Evolutionary conservation across 2,797 vertebrate genomes (phyloP).

Genomic region (Ciconia nigra): DNA sequence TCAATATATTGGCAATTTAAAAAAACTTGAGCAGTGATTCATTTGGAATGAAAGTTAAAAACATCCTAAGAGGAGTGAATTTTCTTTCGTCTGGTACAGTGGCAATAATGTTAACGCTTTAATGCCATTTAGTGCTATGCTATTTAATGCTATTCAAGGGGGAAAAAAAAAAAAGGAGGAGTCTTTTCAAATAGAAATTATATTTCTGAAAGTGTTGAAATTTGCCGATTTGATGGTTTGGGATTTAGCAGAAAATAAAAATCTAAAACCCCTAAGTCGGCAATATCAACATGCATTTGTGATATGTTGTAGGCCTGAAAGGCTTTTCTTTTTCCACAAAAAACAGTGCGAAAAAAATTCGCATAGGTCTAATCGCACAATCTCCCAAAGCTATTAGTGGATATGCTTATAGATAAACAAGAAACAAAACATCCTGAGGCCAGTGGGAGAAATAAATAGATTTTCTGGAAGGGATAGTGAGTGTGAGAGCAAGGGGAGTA

Average conservation of each 20-base stretch:
- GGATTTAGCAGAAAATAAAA: background rate
- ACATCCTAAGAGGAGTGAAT: background rate
- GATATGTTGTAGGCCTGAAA: background rate
- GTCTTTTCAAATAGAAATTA: background rate
- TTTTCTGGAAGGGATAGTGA: constrained; percentile 33
- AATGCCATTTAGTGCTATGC: background rate
- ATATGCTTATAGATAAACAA: constrained; percentile 39
- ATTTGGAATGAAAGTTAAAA: background rate
- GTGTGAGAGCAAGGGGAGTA: constrained; percentile 27
- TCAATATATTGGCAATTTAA: no score
- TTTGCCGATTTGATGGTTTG: background rate
- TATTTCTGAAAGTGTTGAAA: background rate
- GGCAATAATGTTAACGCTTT: background rate
- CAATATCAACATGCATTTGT: background rate
- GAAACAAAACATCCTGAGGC: constrained; percentile 61
- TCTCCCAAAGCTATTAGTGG: constrained; percentile 45
- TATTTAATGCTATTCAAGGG: background rate
- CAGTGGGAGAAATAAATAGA: constrained; percentile 60
- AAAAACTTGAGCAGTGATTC: background rate
- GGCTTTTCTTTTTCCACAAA: background rate
- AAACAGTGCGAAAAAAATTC: background rate
- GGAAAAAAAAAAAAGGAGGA: background rate
- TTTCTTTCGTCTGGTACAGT: background rate
- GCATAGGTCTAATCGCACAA: background rate
- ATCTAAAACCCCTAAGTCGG: background rate